These are phyloP conservation scores for Spheniscus humboldti DNA, from an alignment of 2,797 vertebrate genomes.

Conservation along the genomic window DNA sequence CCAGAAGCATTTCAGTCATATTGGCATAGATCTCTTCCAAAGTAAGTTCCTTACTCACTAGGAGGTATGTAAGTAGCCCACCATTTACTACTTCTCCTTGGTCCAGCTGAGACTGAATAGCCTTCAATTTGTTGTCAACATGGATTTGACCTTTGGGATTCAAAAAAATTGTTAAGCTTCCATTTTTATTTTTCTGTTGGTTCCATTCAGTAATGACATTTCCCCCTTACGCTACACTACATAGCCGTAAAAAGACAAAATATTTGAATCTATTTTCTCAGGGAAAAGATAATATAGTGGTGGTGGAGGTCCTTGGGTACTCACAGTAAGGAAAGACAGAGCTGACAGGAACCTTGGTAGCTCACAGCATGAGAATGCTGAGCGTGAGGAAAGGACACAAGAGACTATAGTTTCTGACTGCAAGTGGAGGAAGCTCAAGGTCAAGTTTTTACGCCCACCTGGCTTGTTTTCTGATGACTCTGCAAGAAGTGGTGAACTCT, in stretches of 20 bases:
- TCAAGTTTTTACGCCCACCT: neutral
- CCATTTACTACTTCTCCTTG: conserved; percentile 80
- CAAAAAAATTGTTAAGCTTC: neutral
- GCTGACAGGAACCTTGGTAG: neutral
- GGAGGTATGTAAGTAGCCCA: conserved; percentile 86
- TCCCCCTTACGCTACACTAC: neutral
- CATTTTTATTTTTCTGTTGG: neutral
- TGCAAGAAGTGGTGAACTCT: neutral
- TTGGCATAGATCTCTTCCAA: conserved; percentile 93
- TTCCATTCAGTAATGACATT: neutral
- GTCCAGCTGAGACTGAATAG: conserved; percentile 79
- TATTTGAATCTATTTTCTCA: neutral
- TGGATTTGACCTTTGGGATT: conserved; percentile 83
- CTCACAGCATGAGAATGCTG: neutral
- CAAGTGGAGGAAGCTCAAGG: neutral
- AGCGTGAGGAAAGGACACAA: neutral
- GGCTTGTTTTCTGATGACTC: neutral
- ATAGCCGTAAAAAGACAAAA: neutral
- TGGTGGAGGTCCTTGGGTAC: neutral
- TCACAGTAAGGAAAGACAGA: neutral
- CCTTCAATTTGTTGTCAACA: conserved; percentile 80
- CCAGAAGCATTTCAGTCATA: conserved; percentile 92
- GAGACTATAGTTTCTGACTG: neutral
- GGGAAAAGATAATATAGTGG: neutral
- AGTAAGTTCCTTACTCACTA: conserved; percentile 84